A percentile compares a stretch with the other conserved stretches of the same genome.
These are phyloP conservation scores for Carcharodon carcharias DNA, from an alignment of 2,797 vertebrate genomes.

Conservation along the genomic window DNA sequence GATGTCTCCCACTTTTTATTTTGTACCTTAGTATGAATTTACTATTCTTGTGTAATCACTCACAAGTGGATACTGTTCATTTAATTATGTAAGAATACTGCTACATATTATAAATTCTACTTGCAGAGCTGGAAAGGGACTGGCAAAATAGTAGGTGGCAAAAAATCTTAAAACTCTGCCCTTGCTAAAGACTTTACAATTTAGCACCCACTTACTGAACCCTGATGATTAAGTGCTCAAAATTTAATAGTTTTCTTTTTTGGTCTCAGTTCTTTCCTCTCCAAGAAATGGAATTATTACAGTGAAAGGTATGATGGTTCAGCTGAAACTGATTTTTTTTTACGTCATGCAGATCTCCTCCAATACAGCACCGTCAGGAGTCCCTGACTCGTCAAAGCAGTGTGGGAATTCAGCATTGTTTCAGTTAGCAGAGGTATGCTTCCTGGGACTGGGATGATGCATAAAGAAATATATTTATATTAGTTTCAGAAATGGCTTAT, in stretches of 20 bases:
- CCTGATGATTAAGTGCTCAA: background rate
- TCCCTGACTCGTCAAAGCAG: constrained; percentile 70
- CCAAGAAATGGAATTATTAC: background rate
- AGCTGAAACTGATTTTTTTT: constrained; percentile 38
- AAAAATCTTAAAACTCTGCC: no score
- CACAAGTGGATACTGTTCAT: background rate
- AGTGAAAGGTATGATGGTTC: background rate
- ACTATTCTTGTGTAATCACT: background rate
- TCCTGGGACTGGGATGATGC: constrained; percentile 39
- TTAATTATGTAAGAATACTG: background rate
- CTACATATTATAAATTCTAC: background rate
- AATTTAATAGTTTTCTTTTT: background rate
- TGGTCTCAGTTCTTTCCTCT: background rate
- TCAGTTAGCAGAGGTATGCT: constrained; percentile 86
- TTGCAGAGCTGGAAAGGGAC: background rate
- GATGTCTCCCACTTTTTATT: background rate
- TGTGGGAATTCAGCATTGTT: constrained; percentile 87
- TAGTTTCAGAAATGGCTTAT: background rate
- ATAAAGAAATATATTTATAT: background rate
- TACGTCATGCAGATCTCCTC: constrained; percentile 63
- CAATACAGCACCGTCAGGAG: constrained; percentile 65
- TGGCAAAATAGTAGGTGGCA: background rate
- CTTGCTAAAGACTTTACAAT: background rate
- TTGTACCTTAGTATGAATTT: background rate
- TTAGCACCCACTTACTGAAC: background rate